phyloP scores from a whole-genome alignment of 2,888 invertebrate genomes.

The Plagodis dolabraria region DNA sequence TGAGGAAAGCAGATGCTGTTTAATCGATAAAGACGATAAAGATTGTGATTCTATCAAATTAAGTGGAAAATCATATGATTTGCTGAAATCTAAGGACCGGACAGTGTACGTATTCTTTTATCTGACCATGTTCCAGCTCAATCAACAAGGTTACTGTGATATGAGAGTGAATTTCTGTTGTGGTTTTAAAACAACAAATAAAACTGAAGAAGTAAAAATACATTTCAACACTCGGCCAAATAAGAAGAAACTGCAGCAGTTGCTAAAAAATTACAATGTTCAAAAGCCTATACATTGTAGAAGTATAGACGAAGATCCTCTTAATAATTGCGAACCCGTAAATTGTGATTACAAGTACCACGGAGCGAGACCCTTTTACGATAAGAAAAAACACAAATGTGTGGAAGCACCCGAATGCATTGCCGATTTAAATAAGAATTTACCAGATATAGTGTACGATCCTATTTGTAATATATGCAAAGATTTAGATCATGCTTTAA shows the following conservation, averaged over 20 bases:
- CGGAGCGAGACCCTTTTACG: constrained; percentile 57
- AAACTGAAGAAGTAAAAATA: constrained; percentile 45
- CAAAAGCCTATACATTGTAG: constrained; percentile 48
- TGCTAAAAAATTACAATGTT: constrained; percentile 31
- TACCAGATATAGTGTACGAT: constrained; percentile 62
- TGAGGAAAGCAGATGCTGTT: constrained; percentile 56
- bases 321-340: constrained; percentile 59
- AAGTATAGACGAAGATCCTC: constrained; percentile 58
- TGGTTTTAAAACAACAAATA: constrained; percentile 34
- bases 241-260: constrained; percentile 34
- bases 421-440: constrained; percentile 43
- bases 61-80: constrained; percentile 42
- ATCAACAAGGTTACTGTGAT: constrained; percentile 62
- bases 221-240: constrained; percentile 60
- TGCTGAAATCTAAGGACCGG: constrained; percentile 52
- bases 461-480: constrained; percentile 62
- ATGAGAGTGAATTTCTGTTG: constrained; percentile 54
- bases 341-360: constrained; percentile 67
- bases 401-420: constrained; percentile 52
- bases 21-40: constrained; percentile 46
- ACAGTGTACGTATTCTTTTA: constrained; percentile 57
- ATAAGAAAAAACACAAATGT: constrained; percentile 49
- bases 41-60: constrained; percentile 53
- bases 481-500: constrained; percentile 57
- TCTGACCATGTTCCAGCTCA: constrained; percentile 59